Evolutionary conservation across 2,113 vertebrate genomes (phyloP).

Genomic region (Gymnarchus niloticus): DNA sequence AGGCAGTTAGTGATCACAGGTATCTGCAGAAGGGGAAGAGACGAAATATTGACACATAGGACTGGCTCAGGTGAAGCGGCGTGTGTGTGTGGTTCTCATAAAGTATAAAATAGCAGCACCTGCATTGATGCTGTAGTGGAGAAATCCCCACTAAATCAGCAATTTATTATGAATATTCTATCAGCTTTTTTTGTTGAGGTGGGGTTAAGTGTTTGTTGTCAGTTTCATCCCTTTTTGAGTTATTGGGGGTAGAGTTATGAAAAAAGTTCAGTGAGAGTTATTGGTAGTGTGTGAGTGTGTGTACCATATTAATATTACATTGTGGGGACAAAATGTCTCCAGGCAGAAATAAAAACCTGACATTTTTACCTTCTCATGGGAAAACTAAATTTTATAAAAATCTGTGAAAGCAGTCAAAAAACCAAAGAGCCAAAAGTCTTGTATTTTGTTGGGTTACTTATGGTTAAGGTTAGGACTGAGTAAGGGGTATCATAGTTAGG

Average conservation of each 20-base stretch:
- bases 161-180: neutral
- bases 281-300: neutral
- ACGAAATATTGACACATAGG: slow-evolving; percentile 37
- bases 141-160: slow-evolving; percentile 1
- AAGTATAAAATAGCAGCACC: neutral
- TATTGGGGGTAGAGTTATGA: neutral
- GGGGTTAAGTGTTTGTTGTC: neutral
- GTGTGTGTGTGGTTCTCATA: slow-evolving; percentile 10
- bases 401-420: no score
- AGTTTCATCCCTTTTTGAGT: neutral
- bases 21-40: slow-evolving; percentile 37
- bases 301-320: no score
- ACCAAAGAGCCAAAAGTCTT: no score
- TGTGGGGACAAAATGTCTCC: no score
- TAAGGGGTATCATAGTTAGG: no score
- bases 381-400: no score
- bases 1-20: slow-evolving; percentile 38
- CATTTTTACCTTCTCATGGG: no score
- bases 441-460: no score
- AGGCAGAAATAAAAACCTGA: no score
- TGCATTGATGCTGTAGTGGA: neutral
- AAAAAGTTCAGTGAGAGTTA: neutral
- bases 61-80: slow-evolving; percentile 24
- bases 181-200: neutral
- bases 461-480: no score